Conservation (phyloP, 2,888 invertebrate genomes). For the Tortrix viridana region DNA sequence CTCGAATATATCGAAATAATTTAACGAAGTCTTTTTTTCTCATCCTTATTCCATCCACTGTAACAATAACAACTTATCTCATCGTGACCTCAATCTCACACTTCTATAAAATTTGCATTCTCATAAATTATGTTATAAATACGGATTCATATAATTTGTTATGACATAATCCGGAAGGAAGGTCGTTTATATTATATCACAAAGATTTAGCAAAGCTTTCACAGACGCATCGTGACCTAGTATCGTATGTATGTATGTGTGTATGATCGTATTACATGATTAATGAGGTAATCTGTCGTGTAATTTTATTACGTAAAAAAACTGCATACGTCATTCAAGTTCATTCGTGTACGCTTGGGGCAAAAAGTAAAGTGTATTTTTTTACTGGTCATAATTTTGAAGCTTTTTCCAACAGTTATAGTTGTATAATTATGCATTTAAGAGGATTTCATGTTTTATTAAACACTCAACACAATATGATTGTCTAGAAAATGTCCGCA, state of each 20-base stretch:
- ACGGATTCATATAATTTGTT: slow-evolving; percentile 17
- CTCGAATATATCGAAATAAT: too few species aligned
- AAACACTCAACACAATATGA: too few species aligned
- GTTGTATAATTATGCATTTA: too few species aligned
- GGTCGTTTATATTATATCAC: slow-evolving; percentile 31
- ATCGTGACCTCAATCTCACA: too few species aligned
- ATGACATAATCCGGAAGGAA: slow-evolving; percentile 32
- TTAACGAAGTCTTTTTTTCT: too few species aligned
- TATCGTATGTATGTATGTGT: slow-evolving; percentile 2
- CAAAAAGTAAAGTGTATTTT: neutral
- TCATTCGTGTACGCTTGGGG: slow-evolving; percentile 13
- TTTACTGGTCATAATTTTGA: neutral
- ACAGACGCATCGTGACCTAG: slow-evolving; percentile 20
- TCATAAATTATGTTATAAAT: slow-evolving; percentile 11
- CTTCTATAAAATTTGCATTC: neutral
- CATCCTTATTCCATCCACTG: too few species aligned
- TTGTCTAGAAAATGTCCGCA: too few species aligned
- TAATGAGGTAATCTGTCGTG: slow-evolving; percentile 26
- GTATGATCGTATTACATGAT: slow-evolving; percentile 30
- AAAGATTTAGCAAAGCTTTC: slow-evolving; percentile 24
- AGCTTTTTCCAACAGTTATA: neutral
- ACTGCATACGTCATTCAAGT: slow-evolving; percentile 19
- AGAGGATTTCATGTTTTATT: too few species aligned
- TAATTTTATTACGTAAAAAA: slow-evolving; percentile 30
- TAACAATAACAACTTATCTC: too few species aligned